These are phyloP conservation scores for Geopemphigus sp. DNA, from an alignment of 1,140 invertebrate genomes.

Conservation along the genomic window DNA sequence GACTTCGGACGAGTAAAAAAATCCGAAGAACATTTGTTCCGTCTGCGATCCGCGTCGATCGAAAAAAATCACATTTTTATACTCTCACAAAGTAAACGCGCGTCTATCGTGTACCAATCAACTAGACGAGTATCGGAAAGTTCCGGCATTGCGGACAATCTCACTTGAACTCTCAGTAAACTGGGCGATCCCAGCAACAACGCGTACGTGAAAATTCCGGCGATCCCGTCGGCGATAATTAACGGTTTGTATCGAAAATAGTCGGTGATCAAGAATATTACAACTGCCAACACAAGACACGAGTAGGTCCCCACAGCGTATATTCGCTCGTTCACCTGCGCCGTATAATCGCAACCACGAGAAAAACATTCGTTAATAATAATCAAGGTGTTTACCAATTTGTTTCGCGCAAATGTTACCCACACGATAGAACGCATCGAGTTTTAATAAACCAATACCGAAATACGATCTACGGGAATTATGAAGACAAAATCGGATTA, in stretches of 20 bases:
- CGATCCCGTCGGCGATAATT: conserved; percentile 71
- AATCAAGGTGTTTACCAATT: no score
- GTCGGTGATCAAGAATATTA: conserved; percentile 81
- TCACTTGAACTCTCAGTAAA: conserved; percentile 52
- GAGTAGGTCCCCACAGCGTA: conserved; percentile 81
- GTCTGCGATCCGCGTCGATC: conserved; percentile 56
- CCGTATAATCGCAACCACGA: conserved; percentile 49
- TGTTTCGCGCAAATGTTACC: no score
- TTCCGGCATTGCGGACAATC: background rate
- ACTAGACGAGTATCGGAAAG: no score
- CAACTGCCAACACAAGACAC: conserved; percentile 68
- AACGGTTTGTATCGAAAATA: conserved; percentile 82
- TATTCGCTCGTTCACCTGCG: conserved; percentile 70
- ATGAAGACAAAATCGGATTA: no score
- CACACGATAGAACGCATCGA: no score
- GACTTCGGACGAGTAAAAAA: conserved; percentile 83
- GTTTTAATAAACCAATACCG: no score
- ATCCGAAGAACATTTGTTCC: conserved; percentile 68
- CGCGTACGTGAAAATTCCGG: conserved; percentile 60
- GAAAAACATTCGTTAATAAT: no score
- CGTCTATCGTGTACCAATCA: no score
- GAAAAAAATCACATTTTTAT: no score
- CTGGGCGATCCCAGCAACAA: conserved; percentile 51
- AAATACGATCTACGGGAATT: no score
- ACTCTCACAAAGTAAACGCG: no score